Base-by-base conservation (phyloP, 2,797 vertebrate genomes). In the Hippopotamyrus pictus region DNA sequence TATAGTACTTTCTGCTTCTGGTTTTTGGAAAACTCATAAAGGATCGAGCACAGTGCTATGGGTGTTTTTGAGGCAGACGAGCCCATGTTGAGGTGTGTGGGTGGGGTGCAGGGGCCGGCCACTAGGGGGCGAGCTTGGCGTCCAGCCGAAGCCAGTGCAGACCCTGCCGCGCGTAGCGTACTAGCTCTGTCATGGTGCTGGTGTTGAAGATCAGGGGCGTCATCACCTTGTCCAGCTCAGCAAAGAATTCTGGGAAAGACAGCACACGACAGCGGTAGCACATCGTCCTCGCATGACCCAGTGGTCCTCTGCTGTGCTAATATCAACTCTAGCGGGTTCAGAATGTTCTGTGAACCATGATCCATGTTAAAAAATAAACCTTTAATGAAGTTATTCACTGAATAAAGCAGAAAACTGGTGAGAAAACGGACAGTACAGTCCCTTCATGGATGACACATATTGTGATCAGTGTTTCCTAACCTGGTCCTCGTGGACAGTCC, bases 121-220 rank as follows among this genome's bases (percentile, higher is more conserved):
- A 92, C 94, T 95, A 96, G 90, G 96, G 93, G 90, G 94, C 94
- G 89, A 96, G 96, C 94, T 99, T 99, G 93, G 98, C 97, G 89
- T 99, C 99, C 92, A 97, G 96, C 89, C 99, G 97, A 92, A 99
- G 96, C 99, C 99, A 99, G 92, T 99, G 97, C 62, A 99, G 96
- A 91, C 99, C 99, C 95, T 99, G 99, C 48, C 98, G 97, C 6
- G 98, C 98, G 93, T 97, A 99, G 79, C 98, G 98, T 95, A 99
- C 98, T 92, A 99, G 97, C 93, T 99, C 99, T 89, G 97, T 98
- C 98, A 99, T 99, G 94, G 97, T 98, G 97, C 99, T 99, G 88
- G 97, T 98, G 91, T 99, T 99, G 92, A 99, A 99, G 94, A 99
- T 95, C 94, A 99, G 96, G 90, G 98, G 97, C 89, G 97, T 95